Evolutionary conservation across 2,797 vertebrate species (phyloP), one percentile per base, ranked within the genome.

Genomic region (Acrossocheilus wenchowensis): DNA sequence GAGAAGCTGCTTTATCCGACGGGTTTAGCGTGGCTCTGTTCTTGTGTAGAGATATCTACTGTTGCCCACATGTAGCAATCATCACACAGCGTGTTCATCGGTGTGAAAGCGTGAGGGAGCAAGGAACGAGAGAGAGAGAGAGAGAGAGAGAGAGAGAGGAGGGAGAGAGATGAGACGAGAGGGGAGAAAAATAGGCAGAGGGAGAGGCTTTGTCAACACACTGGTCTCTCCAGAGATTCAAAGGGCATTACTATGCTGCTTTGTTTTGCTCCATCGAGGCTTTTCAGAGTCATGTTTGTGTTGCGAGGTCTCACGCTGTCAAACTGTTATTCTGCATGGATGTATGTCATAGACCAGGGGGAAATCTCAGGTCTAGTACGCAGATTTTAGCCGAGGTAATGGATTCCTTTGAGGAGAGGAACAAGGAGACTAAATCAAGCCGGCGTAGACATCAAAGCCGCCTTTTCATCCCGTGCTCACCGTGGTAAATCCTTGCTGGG

Each of bases 1-100:
- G 83, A 87, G 62, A 69, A 5, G 43, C 66, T 30, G 52, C 54
- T 66, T 83, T 83, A 77, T 80, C 81, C 83, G 41, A 86, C 34
- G 23, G 57, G 81, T 83, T 48, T 69, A 80, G 69, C 84, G 79
- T 71, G 54, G 85, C 74, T 79, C 45, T 84, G 75, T 91, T 92
- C 87, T 78, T 89, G 87, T 89, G 89, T 88, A 88, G 88, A 92
- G 93, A 91, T 91, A 90, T 94, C 91, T 94, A 84, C 84, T 91
- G 90, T 92, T 94, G 92, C 92, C 92, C 93, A 93, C 82, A 92
- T 94, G 94, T 93, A 92, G 93, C 93, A 94, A 92, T 93, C 83
- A 87, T 79, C 82, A 92, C 86, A 89, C 92, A 54, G 91, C 90
- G 88, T 92, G 93, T 91, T 94, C 92, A 92, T 88, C 89, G 89